Conservation (phyloP, 2,113 vertebrate species). For the Elgaria multicarinata region DNA sequence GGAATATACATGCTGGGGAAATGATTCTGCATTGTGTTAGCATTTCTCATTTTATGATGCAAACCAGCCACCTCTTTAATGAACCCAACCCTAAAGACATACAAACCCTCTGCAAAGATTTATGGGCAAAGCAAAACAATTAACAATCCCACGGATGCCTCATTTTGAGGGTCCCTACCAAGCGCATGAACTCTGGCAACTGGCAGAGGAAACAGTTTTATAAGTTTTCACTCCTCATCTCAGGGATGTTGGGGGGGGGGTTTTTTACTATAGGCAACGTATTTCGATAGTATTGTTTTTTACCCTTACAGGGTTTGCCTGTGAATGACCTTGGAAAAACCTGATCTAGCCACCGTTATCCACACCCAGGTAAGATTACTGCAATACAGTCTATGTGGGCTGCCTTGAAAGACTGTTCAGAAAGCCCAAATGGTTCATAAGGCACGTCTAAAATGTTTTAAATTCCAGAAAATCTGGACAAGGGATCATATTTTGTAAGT, state of each 20-base stretch:
- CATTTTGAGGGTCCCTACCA: neutral
- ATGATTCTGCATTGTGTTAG: neutral
- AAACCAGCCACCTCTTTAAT: neutral
- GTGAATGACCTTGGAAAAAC: neutral
- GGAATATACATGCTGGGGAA: neutral
- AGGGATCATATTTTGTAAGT: too few relatives aligned
- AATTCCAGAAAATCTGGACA: too few relatives aligned
- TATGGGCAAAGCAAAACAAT: neutral
- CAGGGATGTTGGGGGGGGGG: neutral
- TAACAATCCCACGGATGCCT: neutral
- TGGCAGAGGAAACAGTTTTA: neutral
- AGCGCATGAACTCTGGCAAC: neutral
- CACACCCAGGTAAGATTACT: neutral
- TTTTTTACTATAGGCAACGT: neutral
- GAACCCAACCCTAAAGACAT: conserved; percentile 14
- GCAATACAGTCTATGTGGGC: too few relatives aligned
- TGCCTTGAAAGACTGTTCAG: neutral
- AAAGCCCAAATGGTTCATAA: too few relatives aligned
- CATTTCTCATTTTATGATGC: neutral
- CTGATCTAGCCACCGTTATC: neutral
- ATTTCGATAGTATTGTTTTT: neutral
- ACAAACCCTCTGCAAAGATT: neutral
- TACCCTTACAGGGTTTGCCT: neutral
- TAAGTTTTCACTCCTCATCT: neutral
- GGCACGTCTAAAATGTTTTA: too few relatives aligned